Base-by-base conservation (phyloP, 2,113 vertebrate species). In the Scopus umbretta region DNA sequence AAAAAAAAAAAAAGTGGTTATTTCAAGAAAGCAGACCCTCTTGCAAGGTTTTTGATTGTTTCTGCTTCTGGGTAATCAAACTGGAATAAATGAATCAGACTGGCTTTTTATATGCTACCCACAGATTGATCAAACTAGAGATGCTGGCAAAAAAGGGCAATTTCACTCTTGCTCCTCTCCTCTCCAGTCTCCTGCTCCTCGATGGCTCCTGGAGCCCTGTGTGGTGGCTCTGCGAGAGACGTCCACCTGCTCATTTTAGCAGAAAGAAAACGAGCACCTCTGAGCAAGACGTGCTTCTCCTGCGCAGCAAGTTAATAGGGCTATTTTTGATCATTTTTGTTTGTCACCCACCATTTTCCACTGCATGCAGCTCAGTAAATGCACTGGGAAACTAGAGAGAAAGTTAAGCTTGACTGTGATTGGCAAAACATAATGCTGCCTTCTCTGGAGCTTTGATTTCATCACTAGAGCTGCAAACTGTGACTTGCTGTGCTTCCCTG, bases 31-130 rank as follows among this genome's bases (percentile, higher is more conserved):
- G 20, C 21, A 50, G 43, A 56, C 8, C 22, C 19, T 25, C 42
- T 40, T 25, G 19, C 5, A 74, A 19, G 16, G 12, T 13, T 74
- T 50, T 45, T 36, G 3, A n/a, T 56, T 14, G 4, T 34, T 84
- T 79, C 40, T 59, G 20, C 34, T 42, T 81, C 45, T 58, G 38
- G 13, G 29, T 53, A 72, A 27, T 23, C 11, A 38, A 78, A 45
- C 11, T n/a, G 34, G 23, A 52, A 43, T 14, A 59, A 72, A n/a
- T 2, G 7, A 40, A 21, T 38, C 23, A 6, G 22, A 34, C 4
- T 0, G 0, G 16, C 32, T 61, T 22, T 36, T 50, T 11, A 29
- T 3, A 3, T 7, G 13, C 21, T 11, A 5, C 6, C 12, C 26
- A 27, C 8, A 49, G 20, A 38, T 22, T 38, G 19, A 40, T 19